Evolutionary conservation across 1,140 invertebrate genomes (phyloP).

Genomic region (Hylaeus volcanicus): DNA sequence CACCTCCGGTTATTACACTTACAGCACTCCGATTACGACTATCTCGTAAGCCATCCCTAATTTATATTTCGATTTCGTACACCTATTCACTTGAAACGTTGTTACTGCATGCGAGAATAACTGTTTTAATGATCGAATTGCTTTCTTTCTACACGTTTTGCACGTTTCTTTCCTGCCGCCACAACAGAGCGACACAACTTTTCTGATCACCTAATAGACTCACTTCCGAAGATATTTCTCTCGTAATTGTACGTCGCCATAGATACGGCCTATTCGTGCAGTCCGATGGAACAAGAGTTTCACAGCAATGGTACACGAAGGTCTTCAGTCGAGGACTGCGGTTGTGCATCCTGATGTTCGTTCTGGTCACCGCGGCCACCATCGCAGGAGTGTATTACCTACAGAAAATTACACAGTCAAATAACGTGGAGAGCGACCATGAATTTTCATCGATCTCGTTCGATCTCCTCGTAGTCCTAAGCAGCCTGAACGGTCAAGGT

Average conservation of each 20-base stretch:
- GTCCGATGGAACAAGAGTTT: slow-evolving; percentile 54
- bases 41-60: slow-evolving; percentile 32
- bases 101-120: too few species aligned
- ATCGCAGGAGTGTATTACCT: slow-evolving; percentile 51
- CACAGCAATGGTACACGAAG: slow-evolving; percentile 60
- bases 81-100: too few species aligned
- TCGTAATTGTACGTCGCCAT: not conserved
- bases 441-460: slow-evolving; percentile 59
- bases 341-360: slow-evolving; percentile 39
- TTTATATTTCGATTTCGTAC: not conserved
- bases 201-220: too few species aligned
- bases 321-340: slow-evolving; percentile 61
- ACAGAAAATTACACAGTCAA: slow-evolving; percentile 41
- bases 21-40: slow-evolving; percentile 37
- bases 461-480: slow-evolving; percentile 58
- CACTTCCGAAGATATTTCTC: too few species aligned
- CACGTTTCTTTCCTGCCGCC: too few species aligned
- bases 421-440: slow-evolving; percentile 40
- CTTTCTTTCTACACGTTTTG: too few species aligned
- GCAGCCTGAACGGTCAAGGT: slow-evolving; percentile 66
- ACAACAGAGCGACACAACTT: too few species aligned
- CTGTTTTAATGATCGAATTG: too few species aligned
- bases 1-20: slow-evolving; percentile 31
- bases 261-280: slow-evolving; percentile 63
- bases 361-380: slow-evolving; percentile 23